phyloP scores from a whole-genome alignment of 2,888 invertebrate genomes.

The Athripsodes cinereus region DNA sequence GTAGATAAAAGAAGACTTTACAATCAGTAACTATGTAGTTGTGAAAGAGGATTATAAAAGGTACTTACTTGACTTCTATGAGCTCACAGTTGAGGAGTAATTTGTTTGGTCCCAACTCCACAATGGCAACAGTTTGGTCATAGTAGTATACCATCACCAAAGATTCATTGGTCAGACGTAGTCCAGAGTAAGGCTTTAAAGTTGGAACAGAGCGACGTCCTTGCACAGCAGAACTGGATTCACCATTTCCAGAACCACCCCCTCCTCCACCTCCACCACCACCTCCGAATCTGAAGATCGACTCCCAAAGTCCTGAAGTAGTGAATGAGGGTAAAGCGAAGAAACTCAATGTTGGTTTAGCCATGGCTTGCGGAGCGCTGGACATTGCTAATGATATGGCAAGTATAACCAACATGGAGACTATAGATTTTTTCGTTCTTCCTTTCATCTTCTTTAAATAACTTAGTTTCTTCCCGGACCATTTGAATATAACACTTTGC shows the following conservation, averaged over 20 bases:
- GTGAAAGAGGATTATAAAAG: no score
- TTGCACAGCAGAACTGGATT: constrained; percentile 32
- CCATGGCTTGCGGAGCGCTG: constrained; percentile 43
- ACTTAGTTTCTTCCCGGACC: background rate
- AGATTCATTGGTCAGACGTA: constrained; percentile 59
- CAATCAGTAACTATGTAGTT: no score
- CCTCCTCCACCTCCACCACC: constrained; percentile 48
- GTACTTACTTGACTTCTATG: constrained; percentile 78
- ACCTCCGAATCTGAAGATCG: constrained; percentile 36
- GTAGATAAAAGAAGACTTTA: no score
- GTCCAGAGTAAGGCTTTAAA: constrained; percentile 58
- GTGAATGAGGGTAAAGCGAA: constrained; percentile 21
- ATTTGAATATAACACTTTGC: background rate
- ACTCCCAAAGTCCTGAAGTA: background rate
- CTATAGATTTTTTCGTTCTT: constrained; percentile 6
- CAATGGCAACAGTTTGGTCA: constrained; percentile 78
- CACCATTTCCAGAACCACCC: constrained; percentile 34
- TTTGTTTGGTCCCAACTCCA: constrained; percentile 68
- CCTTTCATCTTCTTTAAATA: background rate
- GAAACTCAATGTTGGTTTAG: constrained; percentile 43
- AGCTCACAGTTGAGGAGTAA: constrained; percentile 71
- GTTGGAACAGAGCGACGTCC: constrained; percentile 35
- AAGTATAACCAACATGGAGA: constrained; percentile 41
- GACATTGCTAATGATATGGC: constrained; percentile 38
- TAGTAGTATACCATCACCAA: constrained; percentile 70